Evolutionary conservation across 35 echinoderm and acorn worm genomes (phyloP).

Genomic region (Heliocidaris erythrogramma): DNA sequence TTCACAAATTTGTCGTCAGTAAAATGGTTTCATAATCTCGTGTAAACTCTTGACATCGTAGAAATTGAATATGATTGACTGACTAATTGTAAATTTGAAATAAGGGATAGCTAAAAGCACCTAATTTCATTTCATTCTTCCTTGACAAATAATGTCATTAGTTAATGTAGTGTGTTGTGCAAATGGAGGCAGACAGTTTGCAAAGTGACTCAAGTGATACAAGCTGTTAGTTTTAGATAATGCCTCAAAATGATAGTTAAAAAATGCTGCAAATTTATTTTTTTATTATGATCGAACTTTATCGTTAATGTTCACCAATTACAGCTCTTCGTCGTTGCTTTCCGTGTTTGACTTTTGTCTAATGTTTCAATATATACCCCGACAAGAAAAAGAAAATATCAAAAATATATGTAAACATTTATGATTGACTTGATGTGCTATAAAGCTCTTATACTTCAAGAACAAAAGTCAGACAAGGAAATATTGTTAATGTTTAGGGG

Average conservation of each 20-base stretch:
- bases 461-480: no score
- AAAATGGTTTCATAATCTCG: neutral
- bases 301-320: neutral
- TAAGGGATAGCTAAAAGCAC: neutral
- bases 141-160: neutral
- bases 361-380: no score
- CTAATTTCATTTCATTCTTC: neutral
- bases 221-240: neutral
- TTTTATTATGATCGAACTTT: neutral
- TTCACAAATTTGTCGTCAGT: no score
- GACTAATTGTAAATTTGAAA: neutral
- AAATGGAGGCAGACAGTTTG: neutral
- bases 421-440: neutral
- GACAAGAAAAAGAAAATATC: no score
- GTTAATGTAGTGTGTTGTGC: neutral
- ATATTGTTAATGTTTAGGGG: no score
- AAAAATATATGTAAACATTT: neutral
- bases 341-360: neutral
- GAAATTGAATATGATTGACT: neutral
- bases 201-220: neutral
- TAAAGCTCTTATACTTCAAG: no score
- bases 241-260: neutral
- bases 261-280: constrained; percentile 19
- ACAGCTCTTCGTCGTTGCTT: neutral
- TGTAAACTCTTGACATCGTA: neutral